phyloP scores from a whole-genome alignment of 2,113 vertebrate species.

The Rousettus leschenaultii region DNA sequence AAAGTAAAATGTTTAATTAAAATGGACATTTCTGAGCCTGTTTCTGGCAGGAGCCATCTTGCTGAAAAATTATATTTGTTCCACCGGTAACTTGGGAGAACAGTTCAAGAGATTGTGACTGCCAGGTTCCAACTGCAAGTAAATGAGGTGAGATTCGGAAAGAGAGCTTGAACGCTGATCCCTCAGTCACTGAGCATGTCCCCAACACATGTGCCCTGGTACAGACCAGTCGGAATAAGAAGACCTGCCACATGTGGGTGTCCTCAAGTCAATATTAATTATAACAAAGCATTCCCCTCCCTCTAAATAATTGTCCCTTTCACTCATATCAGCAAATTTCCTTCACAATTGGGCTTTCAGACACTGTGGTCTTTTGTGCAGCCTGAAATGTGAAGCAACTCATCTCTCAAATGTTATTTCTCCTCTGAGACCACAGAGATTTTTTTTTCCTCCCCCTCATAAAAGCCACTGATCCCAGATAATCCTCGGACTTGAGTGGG shows the following conservation, averaged over 20 bases:
- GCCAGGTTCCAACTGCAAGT: conserved; percentile 20
- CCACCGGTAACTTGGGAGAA: conserved; percentile 69
- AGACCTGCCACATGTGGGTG: background rate
- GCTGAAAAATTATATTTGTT: conserved; percentile 74
- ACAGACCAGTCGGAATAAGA: background rate
- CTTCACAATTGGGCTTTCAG: background rate
- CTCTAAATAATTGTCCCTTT: background rate
- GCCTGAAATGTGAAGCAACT: background rate
- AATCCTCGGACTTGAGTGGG: conserved; percentile 37
- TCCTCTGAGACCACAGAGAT: background rate
- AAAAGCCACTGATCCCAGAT: conserved; percentile 51
- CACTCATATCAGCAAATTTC: background rate
- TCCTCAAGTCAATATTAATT: conserved; percentile 12
- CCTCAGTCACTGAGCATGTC: background rate
- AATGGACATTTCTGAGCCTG: conserved; percentile 76
- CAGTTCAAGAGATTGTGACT: background rate
- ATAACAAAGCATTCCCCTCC: background rate
- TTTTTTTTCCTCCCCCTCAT: conserved; percentile 30
- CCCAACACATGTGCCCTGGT: background rate
- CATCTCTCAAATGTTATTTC: conserved; percentile 34
- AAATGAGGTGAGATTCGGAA: conserved; percentile 30
- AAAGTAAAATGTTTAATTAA: conserved; percentile 79
- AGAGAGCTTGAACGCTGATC: background rate
- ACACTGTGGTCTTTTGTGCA: background rate
- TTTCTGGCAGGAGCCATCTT: conserved; percentile 81